A percentile compares a stretch with the other conserved stretches of the same genome.
These are phyloP conservation scores for Bubo scandiacus DNA, from an alignment of 2,113 vertebrate species.

Conservation along the genomic window DNA sequence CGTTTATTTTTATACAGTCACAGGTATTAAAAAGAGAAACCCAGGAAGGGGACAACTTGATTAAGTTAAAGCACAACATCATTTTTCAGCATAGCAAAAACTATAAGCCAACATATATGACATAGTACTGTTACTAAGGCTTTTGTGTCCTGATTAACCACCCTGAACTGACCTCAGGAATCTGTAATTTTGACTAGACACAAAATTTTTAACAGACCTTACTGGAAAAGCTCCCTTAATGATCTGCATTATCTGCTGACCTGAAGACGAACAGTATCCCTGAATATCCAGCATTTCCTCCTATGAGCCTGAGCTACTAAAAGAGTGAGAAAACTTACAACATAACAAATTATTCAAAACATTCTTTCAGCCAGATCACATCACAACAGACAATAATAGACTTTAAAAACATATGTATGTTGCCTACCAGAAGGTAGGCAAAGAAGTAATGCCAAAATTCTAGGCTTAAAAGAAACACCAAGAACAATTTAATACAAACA, in stretches of 20 bases:
- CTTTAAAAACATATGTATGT: neutral
- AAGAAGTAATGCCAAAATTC: neutral
- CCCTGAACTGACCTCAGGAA: neutral
- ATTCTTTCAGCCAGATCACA: neutral
- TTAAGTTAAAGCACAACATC: neutral
- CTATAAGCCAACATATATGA: neutral
- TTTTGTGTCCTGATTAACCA: neutral
- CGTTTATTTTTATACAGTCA: neutral
- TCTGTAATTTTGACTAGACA: neutral
- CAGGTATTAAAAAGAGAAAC: neutral
- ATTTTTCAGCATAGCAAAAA: neutral
- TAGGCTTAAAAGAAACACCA: neutral
- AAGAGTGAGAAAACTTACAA: neutral
- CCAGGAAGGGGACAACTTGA: neutral
- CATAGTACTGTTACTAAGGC: neutral
- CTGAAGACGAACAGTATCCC: neutral
- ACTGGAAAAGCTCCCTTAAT: neutral
- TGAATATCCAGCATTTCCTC: neutral
- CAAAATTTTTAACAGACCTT: neutral
- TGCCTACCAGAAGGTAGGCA: neutral
- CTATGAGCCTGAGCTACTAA: neutral
- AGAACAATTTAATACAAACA: neutral
- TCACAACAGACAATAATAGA: neutral
- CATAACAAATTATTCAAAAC: neutral
- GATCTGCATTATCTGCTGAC: neutral